Conservation (phyloP, 2,888 invertebrate species). For the Allophyes oxyacanthae region DNA sequence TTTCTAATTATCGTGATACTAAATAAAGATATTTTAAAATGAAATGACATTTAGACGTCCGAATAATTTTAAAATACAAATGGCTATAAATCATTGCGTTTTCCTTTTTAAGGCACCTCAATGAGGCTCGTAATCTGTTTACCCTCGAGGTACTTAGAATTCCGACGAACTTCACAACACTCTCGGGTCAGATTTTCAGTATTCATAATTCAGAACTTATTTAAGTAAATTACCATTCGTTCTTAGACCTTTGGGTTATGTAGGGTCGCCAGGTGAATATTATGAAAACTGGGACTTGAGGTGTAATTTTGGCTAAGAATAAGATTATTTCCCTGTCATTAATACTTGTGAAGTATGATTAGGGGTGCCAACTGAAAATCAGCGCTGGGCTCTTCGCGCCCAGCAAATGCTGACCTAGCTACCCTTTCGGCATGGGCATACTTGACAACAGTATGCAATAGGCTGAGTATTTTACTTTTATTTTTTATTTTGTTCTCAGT, state of each 20-base stretch:
- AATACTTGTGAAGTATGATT: too few species aligned
- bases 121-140: conserved; percentile 45
- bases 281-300: background rate
- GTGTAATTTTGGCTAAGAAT: background rate
- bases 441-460: too few species aligned
- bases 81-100: conserved; percentile 29
- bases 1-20: too few species aligned
- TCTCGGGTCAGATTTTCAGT: conserved; percentile 53
- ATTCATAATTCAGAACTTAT: conserved; percentile 57
- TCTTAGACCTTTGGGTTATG: conserved; percentile 25
- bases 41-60: too few species aligned
- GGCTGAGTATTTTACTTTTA: too few species aligned
- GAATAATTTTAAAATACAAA: conserved; percentile 10
- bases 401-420: too few species aligned
- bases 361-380: too few species aligned
- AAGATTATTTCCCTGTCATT: too few species aligned
- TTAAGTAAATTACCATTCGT: conserved; percentile 53
- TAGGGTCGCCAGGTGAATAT: conserved; percentile 23
- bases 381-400: too few species aligned
- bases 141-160: conserved; percentile 34
- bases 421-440: too few species aligned
- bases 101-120: conserved; percentile 15
- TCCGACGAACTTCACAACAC: conserved; percentile 38
- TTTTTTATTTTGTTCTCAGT: too few species aligned
- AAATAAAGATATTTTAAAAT: too few species aligned